Evolutionary conservation across 2,888 invertebrate species (phyloP), one percentile per base, ranked within the genome.

Genomic region (Sturmia bella): DNA sequence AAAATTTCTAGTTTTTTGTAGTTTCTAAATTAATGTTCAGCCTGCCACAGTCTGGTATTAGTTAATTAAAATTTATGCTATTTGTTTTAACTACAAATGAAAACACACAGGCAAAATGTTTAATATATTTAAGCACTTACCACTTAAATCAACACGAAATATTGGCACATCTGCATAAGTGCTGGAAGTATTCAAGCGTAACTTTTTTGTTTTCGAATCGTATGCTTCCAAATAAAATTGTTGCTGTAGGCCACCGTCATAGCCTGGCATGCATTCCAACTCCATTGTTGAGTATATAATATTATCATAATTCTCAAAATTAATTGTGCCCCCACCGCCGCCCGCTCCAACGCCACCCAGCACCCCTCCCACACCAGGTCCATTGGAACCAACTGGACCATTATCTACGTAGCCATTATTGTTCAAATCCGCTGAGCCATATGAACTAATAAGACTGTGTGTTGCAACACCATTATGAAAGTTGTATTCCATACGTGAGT

Each of bases 161-260:
- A 93, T 90, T 1, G 94, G 94, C 70, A 91, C 89, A 85, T 94
- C 94, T 83, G 92, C 91, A 82, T 91, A 91, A 45, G 92, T 89
- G 85, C 94, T 94, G 85, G 93, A 94, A 85, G 94, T 92, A 88
- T 95, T 96, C 83, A 95, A 92, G 69, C 95, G 92, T 41, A 95
- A 91, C 83, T 93, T 93, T 87, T 94, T 94, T 17, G 95, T 95
- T 86, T 93, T 91, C 0, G 95, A 94, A 86, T 96, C 96, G 86
- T 95, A 94, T 0, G 96, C 96, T 90, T 97, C 97, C 77, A 97
- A 91, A 68, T 95, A 92, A 91, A 97, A 97, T 83, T 94, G 94
- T 90, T 97, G 97, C 50, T 96, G 95, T 77, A 97, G 92, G 0
- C 97, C 97, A 1, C 97, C 97, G 88, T 97, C 97, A 90, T 97